phyloP scores from a whole-genome alignment of 1,140 invertebrate species.

The Mercenaria mercenaria region DNA sequence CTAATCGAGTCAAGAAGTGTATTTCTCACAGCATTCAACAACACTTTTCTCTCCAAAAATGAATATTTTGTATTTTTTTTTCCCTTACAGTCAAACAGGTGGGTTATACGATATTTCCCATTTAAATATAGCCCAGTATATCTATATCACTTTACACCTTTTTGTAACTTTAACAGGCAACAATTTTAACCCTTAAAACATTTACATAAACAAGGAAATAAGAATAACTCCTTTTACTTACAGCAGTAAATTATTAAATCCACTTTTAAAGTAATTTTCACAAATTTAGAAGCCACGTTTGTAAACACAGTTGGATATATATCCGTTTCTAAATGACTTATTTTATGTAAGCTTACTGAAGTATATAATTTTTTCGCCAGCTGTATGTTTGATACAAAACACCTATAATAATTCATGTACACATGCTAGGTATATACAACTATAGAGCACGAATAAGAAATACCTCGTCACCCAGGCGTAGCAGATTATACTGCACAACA shows the following conservation, averaged over 20 bases:
- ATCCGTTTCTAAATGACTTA: constrained; percentile 9
- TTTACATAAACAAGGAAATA: neutral
- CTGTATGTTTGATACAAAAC: constrained; percentile 18
- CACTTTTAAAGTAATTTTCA: neutral
- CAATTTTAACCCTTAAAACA: neutral
- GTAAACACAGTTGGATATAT: neutral
- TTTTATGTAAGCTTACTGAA: constrained; percentile 14
- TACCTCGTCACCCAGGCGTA: neutral
- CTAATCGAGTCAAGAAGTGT: neutral
- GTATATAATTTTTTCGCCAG: constrained; percentile 15
- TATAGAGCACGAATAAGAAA: constrained; percentile 1
- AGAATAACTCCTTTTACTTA: neutral
- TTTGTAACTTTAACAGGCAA: neutral
- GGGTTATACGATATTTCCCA: neutral
- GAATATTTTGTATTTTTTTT: neutral
- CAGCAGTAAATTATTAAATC: neutral
- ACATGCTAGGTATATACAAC: neutral
- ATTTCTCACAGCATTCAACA: too few species aligned
- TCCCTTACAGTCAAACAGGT: neutral
- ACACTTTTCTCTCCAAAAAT: neutral
- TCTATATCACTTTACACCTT: neutral
- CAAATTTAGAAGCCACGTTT: neutral
- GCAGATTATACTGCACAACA: neutral
- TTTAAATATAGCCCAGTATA: neutral
- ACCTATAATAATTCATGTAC: neutral